Base-by-base conservation (phyloP, 2,113 vertebrate species). In the Lasiurus cinereus region DNA sequence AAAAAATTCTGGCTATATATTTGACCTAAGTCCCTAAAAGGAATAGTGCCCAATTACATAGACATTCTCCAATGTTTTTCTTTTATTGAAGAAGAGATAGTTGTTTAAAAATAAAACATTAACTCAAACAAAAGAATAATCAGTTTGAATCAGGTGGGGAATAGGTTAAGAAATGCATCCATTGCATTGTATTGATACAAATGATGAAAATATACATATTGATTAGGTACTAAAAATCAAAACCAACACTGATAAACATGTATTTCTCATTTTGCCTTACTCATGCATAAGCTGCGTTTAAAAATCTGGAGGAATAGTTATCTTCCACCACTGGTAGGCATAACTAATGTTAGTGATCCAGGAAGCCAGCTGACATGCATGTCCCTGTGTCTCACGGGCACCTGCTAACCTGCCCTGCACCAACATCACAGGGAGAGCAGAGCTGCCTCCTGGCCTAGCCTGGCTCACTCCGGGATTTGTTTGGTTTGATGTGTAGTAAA, bases 81-180 rank as follows among this genome's bases (percentile, higher is more conserved):
- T 24, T 50, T 24, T 79, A 10, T 74, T 33, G 43, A 89, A 36
- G 13, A 91, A 85, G 70, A 89, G 11, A 85, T 13, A 15, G 33
- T 39, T 54, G 59, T 62, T 88, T 88, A 64, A 82, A 93, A 93
- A 64, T 83, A 52, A 83, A 92, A 52, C 46, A 15, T 66, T 24
- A 76, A 24, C 52, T 62, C 33, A 27, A 70, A 74, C 43, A 80
- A 95, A 66, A 70, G 24, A 39, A 74, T 87, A 18, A 27, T 19
- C 46, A 21, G 24, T 66, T 62, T 88, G 67, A 70, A 31, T 54
- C 33, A 59, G n/a, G 33, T 24, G 11, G 50, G 70, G 8, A 59
- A 72, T 14, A 67, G 36, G 31, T 62, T 84, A 73, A 83, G 83
- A 88, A 29, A 84, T n/a, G 14, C 22, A 33, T 64, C 15, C 6